Percentiles rank a stretch among this genome's conserved stretches.
Evolutionary conservation across 2,113 vertebrate species (phyloP).

Genomic region (Urocynchramus pylzowi): DNA sequence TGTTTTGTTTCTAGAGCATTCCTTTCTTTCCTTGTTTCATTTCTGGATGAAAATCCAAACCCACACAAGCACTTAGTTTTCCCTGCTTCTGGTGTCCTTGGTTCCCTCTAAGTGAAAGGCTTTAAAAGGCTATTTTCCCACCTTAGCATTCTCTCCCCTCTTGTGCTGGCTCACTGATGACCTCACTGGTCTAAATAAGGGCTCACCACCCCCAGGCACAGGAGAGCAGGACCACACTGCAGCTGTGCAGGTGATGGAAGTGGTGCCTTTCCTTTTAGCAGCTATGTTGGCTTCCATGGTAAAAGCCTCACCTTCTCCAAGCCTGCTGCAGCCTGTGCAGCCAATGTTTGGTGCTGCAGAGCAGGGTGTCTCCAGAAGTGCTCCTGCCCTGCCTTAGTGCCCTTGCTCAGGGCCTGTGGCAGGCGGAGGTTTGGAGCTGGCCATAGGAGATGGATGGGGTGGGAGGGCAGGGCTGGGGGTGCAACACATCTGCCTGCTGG

Average conservation of each 20-base stretch:
- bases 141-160: background rate
- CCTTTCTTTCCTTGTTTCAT: background rate
- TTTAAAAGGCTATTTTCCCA: background rate
- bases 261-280: background rate
- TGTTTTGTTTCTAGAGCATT: background rate
- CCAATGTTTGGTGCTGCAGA: background rate
- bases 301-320: background rate
- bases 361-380: background rate
- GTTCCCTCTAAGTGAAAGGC: background rate
- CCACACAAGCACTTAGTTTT: background rate
- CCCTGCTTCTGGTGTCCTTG: background rate
- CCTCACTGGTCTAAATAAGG: background rate
- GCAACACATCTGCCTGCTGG: background rate
- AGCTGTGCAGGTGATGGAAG: background rate
- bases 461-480: background rate
- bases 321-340: background rate
- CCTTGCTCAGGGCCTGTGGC: rapidly evolving
- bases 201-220: background rate
- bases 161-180: background rate
- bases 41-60: background rate
- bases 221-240: background rate
- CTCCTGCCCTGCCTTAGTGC: background rate
- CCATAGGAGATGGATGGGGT: rapidly evolving
- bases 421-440: background rate
- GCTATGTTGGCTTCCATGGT: background rate